Conservation (phyloP, 2,113 vertebrate genomes). For the Dicaeum eximium region DNA sequence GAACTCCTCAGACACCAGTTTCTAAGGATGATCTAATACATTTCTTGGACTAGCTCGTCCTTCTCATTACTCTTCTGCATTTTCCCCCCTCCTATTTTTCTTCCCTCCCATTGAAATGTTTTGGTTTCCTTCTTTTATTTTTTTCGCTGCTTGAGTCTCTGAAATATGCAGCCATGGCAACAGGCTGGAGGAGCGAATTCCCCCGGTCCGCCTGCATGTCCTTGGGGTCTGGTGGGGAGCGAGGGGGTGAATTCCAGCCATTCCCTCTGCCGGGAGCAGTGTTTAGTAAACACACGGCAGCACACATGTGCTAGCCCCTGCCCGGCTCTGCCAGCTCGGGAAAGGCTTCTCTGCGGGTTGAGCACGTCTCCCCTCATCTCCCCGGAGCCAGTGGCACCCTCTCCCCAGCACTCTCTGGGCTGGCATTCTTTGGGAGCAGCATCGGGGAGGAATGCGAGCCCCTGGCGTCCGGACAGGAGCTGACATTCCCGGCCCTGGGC, state of each 20-base stretch:
- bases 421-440: slow-evolving; percentile 46
- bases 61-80: slow-evolving; percentile 35
- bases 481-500: slow-evolving; percentile 63
- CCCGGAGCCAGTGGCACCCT: fast-evolving
- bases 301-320: not conserved
- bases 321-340: not conserved
- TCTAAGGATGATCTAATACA: slow-evolving; percentile 44
- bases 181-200: slow-evolving; percentile 1
- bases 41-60: not conserved
- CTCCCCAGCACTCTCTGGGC: not conserved
- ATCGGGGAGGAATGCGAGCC: slow-evolving; percentile 61
- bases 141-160: not conserved
- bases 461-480: slow-evolving; percentile 59
- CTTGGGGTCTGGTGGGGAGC: not conserved
- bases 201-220: not conserved
- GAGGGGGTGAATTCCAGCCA: slow-evolving; percentile 39
- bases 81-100: slow-evolving; percentile 20
- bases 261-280: slow-evolving; percentile 13
- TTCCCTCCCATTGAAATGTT: slow-evolving; percentile 24
- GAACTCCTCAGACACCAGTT: slow-evolving; percentile 41
- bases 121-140: not conserved
- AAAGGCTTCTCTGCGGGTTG: not conserved
- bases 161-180: slow-evolving; percentile 14
- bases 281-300: slow-evolving; percentile 19
- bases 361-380: not conserved